phyloP scores from a whole-genome alignment of 2,113 vertebrate genomes.

The Tetrao urogallus region DNA sequence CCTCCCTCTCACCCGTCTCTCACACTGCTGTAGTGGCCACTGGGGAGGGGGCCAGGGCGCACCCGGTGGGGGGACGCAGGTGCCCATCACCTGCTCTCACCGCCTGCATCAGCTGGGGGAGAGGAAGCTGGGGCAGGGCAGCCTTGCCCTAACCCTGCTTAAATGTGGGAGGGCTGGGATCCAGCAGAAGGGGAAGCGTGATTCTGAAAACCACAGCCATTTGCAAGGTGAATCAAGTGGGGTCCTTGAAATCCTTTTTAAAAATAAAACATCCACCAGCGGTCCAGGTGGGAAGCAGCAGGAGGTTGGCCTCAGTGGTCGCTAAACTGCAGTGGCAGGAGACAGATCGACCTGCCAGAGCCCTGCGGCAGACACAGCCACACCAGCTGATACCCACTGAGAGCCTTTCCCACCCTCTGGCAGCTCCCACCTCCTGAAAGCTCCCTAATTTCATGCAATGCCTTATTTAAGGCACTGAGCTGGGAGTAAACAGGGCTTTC shows the following conservation, averaged over 20 bases:
- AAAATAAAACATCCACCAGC: not conserved
- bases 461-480: fast-evolving
- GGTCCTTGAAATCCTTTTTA: not conserved
- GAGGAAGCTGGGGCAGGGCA: not conserved
- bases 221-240: not conserved
- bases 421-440: not conserved
- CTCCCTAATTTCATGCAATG: not conserved
- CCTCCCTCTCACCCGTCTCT: conserved; percentile 3
- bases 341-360: fast-evolving
- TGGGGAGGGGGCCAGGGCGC: fast-evolving
- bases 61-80: not conserved
- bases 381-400: not conserved
- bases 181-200: fast-evolving
- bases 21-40: not conserved
- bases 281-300: not conserved
- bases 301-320: not conserved
- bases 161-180: not conserved
- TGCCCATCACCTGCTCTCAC: conserved; percentile 41
- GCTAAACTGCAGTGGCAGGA: not conserved
- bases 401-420: not conserved
- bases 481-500: not conserved
- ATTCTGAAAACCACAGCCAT: not conserved
- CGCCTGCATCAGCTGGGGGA: not conserved
- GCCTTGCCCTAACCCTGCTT: not conserved
- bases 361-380: fast-evolving